Evolutionary conservation across 2,888 invertebrate species (phyloP).

Genomic region (Sphecodes monilicornis): DNA sequence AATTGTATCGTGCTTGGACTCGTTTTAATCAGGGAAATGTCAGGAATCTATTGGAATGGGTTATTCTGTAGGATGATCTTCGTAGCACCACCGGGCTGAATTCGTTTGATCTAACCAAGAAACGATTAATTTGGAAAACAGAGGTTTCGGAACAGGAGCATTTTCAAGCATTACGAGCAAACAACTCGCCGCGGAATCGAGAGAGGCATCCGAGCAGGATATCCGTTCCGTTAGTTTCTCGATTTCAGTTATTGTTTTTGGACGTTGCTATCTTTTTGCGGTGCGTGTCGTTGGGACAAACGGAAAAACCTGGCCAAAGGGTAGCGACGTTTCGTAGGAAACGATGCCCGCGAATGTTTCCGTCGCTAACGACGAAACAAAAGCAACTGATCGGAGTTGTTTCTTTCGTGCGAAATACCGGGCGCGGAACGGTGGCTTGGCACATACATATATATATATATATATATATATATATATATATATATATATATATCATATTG

Average conservation of each 20-base stretch:
- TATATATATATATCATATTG: too few relatives aligned
- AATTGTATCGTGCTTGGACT: neutral
- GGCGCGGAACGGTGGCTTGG: neutral
- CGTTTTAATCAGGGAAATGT: neutral
- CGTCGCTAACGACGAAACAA: neutral
- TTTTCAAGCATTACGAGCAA: neutral
- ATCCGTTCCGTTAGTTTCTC: neutral
- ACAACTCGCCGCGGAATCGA: neutral
- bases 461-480: too few relatives aligned
- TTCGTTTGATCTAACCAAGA: too few relatives aligned
- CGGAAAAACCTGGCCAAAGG: neutral
- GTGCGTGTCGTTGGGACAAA: neutral
- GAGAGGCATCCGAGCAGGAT: neutral
- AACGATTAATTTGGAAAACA: too few relatives aligned
- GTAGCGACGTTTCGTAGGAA: slow-evolving; percentile 8
- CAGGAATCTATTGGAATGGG: too few relatives aligned
- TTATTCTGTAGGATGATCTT: too few relatives aligned
- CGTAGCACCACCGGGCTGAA: too few relatives aligned
- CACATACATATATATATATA: too few relatives aligned
- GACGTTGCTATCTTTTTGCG: slow-evolving; percentile 17
- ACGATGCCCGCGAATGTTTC: neutral
- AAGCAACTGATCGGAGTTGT: slow-evolving; percentile 6
- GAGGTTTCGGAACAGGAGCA: neutral
- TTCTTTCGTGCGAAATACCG: slow-evolving; percentile 13
- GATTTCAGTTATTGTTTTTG: slow-evolving; percentile 35